Evolutionary conservation across 92 coral and sea anemone species (phyloP).

Genomic region (Montipora capitata): DNA sequence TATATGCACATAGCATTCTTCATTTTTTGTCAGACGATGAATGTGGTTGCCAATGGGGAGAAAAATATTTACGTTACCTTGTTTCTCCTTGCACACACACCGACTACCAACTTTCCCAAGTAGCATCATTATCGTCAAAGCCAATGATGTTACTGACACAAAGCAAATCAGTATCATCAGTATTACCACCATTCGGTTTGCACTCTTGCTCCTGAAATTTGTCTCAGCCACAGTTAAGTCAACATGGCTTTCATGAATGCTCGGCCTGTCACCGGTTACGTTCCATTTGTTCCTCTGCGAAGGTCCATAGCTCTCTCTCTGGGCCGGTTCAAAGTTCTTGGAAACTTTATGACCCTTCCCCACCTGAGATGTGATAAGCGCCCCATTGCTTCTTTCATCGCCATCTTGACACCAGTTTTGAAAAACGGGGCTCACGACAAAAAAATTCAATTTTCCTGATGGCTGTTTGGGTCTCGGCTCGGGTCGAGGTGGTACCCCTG

Average conservation of each 20-base stretch:
- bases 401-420: constrained; percentile 31
- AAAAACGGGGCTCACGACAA: constrained; percentile 35
- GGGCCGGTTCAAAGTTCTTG: background rate
- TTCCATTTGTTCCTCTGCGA: background rate
- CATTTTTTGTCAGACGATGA: no score
- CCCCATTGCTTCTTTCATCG: background rate
- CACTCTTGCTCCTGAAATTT: background rate
- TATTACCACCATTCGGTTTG: background rate
- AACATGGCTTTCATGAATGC: background rate
- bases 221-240: background rate
- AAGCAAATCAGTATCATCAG: background rate
- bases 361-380: background rate
- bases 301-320: background rate
- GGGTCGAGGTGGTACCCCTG: background rate
- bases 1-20: no score
- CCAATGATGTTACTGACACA: constrained; percentile 13
- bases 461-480: background rate
- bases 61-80: constrained; percentile 3
- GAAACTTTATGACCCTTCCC: background rate
- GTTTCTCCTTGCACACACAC: background rate
- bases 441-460: background rate
- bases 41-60: no score
- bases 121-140: constrained; percentile 25
- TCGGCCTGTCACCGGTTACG: background rate
- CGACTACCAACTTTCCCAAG: constrained; percentile 31